phyloP scores from a whole-genome alignment of 2,797 vertebrate species.

The Etheostoma nigrum region DNA sequence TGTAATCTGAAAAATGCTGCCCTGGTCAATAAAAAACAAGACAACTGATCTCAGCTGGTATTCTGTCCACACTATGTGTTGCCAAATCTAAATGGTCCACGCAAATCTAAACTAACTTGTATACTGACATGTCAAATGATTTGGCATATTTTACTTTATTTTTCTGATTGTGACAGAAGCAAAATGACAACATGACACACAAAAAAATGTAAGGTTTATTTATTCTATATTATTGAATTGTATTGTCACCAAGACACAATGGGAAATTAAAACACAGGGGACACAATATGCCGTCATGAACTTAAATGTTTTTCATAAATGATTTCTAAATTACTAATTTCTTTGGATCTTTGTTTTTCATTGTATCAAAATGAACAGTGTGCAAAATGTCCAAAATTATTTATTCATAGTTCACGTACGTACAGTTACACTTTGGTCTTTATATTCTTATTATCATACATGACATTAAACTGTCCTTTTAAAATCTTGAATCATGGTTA shows the following conservation, averaged over 20 bases:
- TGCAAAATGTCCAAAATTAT: neutral
- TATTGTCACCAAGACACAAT: neutral
- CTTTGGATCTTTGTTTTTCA: neutral
- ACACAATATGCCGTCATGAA: neutral
- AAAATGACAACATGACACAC: neutral
- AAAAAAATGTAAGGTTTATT: neutral
- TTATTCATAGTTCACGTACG: neutral
- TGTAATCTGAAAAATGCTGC: too few species aligned
- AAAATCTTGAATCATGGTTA: neutral
- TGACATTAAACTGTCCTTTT: neutral
- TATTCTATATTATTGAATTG: neutral
- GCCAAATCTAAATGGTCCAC: neutral
- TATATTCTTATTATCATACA: neutral
- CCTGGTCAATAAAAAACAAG: too few species aligned
- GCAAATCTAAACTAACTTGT: neutral
- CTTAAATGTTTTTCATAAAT: neutral
- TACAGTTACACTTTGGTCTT: neutral
- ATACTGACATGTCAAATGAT: neutral
- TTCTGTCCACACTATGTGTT: constrained; percentile 13
- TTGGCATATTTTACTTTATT: neutral
- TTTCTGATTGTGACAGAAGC: neutral
- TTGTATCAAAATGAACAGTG: neutral
- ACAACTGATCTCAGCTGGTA: too few species aligned
- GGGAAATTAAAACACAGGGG: neutral
- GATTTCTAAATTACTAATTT: neutral